These are phyloP conservation scores for Lysandra bellargus DNA, from an alignment of 2,888 invertebrate genomes.

Conservation along the genomic window DNA sequence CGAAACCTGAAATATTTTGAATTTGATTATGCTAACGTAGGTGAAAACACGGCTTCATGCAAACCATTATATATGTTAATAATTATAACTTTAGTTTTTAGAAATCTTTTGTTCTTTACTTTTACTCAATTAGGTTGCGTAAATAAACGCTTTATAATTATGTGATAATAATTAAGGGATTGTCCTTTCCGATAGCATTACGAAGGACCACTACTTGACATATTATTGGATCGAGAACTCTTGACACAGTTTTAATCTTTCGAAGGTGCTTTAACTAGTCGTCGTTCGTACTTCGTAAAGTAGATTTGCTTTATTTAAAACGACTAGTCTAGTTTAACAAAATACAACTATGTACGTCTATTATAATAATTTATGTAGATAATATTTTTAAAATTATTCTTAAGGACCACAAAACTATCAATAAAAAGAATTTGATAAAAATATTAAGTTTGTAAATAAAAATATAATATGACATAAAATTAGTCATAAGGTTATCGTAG, in stretches of 20 bases:
- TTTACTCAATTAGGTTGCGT: too few relatives aligned
- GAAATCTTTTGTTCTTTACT: not conserved
- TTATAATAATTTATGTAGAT: too few relatives aligned
- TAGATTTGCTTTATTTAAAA: not conserved
- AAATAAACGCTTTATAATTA: too few relatives aligned
- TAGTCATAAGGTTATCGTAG: not conserved
- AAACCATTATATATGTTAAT: not conserved
- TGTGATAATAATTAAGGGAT: not conserved
- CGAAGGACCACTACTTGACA: not conserved
- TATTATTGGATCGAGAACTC: not conserved
- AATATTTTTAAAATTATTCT: too few relatives aligned
- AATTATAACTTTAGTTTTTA: not conserved
- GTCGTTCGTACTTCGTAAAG: not conserved
- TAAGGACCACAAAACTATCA: too few relatives aligned
- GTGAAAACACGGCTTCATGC: not conserved
- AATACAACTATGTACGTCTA: too few relatives aligned
- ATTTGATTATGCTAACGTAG: not conserved
- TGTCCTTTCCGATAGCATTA: not conserved
- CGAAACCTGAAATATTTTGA: conserved; percentile 43
- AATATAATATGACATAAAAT: not conserved
- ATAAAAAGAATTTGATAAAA: too few relatives aligned
- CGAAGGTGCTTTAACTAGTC: not conserved
- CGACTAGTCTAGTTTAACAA: too few relatives aligned
- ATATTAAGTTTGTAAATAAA: too few relatives aligned
- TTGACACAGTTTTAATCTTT: not conserved